Evolutionary conservation across 1,140 invertebrate species (phyloP), one percentile per base, ranked within the genome.

Genomic region (Sminthurides bifidus): DNA sequence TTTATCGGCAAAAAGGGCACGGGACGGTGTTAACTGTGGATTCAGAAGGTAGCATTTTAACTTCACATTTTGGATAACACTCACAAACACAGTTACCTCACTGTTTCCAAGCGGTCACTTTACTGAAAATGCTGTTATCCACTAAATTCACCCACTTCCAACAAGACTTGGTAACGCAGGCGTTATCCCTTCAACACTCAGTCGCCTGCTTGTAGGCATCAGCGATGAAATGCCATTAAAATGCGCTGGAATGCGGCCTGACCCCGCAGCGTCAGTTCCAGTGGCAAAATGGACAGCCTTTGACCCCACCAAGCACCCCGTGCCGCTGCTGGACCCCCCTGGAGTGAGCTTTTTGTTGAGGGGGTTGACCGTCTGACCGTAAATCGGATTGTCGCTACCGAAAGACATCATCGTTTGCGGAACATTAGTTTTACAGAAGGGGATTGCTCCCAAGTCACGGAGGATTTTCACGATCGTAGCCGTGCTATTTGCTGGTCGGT

Each of bases 181-280:
- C 8, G n/a, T 35, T 8, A 35, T 35, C n/a, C 41, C 41, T 6
- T 43, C 41, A 19, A 21, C 10, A 43, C 41, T 55, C 1, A 63
- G 6, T 41, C 61, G 19, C 24, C 58, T 57, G 17, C 24, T 15
- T 1, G 81, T 77, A 1, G 84, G 81, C 68, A 86, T 87, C 65
- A 92, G 83, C 14, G 87, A 87, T 69, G 84, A 91, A 41, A 92
- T 76, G 15, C 90, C 90, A 66, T 81, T 86, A 67, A 87, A 91
- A 75, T 84, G 81, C 4, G 87, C 82, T 0, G 90, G 90, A 59
- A 92, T 74, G 41, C 90, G 73, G 19, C 86, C 78, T 0, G 85
- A 89, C 1, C 90, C 91, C 10, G 44, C 44, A 4, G 24, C 24
- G 27, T 48, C 44, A 24, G 44, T 48, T 19, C 44, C 44, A 21